Evolutionary conservation across 2,888 invertebrate genomes (phyloP), one percentile per base, ranked within the genome.

Genomic region (Marasmarcha lunaedactyla): DNA sequence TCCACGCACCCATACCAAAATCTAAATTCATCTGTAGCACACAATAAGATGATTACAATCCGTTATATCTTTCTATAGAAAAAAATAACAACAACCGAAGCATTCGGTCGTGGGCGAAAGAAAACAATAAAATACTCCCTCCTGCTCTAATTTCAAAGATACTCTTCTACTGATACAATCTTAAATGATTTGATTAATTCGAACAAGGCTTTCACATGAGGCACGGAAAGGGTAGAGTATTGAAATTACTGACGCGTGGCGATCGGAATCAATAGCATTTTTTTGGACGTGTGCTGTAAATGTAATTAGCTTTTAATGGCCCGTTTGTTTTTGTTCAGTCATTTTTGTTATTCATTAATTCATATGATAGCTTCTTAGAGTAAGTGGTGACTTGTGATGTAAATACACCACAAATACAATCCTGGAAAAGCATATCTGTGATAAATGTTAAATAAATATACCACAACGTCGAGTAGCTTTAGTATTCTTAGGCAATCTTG

Each of bases 1-100:
- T 71, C 45, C 54, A 30, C 27, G 11, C 49, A 36, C 13, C 65
- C 57, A 47, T 60, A 57, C 59, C 37, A 40, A 43, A 42, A 51
- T 51, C 50, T 70, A 67, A 69, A 68, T 69, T 66, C 66, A 72
- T 74, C 71, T 66, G 68, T 68, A 70, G 69, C 71, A 77, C 72
- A 81, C 79, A 81, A 83, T 78, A 66, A 77, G 71, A 77, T 77
- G 79, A 81, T 81, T 83, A 79, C 78, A 77, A 78, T 77, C 77
- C 78, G 74, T 72, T 79, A 78, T 78, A 73, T 60, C 70, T 12
- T 20, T 54, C 54, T 57, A 57, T 52, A 57, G 57, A 49, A 57
- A 71, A 69, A 76, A 72, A 71, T 62, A 69, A 68, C 62, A 64
- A 65, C 66, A 64, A 59, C 60, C 54, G 48, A 50, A 70, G 68